A percentile compares a stretch with the other conserved stretches of the same genome.
phyloP scores from a whole-genome alignment of 2,888 invertebrate species.

The Fissipunctia ypsillon region DNA sequence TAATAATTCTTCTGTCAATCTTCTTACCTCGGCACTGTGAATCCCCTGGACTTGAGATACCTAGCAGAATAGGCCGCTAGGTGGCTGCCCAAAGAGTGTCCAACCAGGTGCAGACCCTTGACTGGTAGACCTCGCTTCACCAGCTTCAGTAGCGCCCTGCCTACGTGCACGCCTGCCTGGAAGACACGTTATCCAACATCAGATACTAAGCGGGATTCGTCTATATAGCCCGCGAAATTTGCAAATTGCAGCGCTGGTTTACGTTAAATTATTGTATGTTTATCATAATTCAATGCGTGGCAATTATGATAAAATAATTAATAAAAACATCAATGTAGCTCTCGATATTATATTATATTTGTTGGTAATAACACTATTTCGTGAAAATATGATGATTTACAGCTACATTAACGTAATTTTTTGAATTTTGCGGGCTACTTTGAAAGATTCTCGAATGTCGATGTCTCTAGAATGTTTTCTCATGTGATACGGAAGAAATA shows the following conservation, averaged over 20 bases:
- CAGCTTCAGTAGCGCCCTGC: constrained; percentile 84
- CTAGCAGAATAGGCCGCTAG: constrained; percentile 89
- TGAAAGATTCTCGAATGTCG: no score
- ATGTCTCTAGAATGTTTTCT: no score
- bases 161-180: constrained; percentile 83
- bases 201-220: background rate
- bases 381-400: no score
- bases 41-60: constrained; percentile 77
- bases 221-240: background rate
- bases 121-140: constrained; percentile 86
- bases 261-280: background rate
- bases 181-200: constrained; percentile 23
- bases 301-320: background rate
- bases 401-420: no score
- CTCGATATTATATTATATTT: no score
- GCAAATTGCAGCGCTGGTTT: background rate
- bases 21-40: constrained; percentile 72
- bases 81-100: constrained; percentile 91
- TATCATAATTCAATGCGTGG: background rate
- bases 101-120: constrained; percentile 88
- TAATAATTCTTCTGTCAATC: background rate
- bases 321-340: background rate
- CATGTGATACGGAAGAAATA: no score
- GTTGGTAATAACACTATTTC: no score
- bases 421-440: no score